Evolutionary conservation across 2,113 vertebrate genomes (phyloP).

Genomic region (Crotalus viridis): DNA sequence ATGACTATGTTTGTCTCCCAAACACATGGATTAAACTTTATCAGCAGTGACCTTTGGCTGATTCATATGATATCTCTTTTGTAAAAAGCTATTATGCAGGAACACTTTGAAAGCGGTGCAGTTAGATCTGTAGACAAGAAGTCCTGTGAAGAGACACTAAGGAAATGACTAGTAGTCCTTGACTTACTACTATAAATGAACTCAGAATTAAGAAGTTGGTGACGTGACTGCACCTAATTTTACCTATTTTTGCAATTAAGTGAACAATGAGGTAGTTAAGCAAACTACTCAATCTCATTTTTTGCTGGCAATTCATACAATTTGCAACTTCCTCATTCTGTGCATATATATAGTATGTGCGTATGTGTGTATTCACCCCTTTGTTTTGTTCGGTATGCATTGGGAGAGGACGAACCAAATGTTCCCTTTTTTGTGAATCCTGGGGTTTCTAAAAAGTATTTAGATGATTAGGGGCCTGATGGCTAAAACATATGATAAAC

Average conservation of each 20-base stretch:
- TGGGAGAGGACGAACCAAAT: neutral
- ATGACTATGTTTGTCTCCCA: neutral
- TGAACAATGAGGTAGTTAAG: neutral
- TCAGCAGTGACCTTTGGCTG: neutral
- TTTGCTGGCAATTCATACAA: neutral
- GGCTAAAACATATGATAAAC: neutral
- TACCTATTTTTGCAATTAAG: neutral
- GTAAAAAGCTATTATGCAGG: neutral
- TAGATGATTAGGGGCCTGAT: neutral
- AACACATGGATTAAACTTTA: neutral
- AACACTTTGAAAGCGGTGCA: neutral
- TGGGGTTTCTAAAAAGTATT: neutral
- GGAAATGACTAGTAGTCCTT: neutral
- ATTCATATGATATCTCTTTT: neutral
- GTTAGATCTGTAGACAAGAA: neutral
- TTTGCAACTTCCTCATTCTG: neutral
- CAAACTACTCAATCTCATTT: neutral
- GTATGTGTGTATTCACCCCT: neutral
- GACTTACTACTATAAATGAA: neutral
- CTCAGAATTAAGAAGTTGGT: neutral
- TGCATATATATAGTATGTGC: neutral
- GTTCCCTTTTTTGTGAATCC: neutral
- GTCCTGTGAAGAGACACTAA: neutral
- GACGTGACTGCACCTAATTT: accelerated
- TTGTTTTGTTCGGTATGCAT: neutral